These are phyloP conservation scores for Cryptotis parvus DNA, from an alignment of 2,113 vertebrate species.

Conservation along the genomic window DNA sequence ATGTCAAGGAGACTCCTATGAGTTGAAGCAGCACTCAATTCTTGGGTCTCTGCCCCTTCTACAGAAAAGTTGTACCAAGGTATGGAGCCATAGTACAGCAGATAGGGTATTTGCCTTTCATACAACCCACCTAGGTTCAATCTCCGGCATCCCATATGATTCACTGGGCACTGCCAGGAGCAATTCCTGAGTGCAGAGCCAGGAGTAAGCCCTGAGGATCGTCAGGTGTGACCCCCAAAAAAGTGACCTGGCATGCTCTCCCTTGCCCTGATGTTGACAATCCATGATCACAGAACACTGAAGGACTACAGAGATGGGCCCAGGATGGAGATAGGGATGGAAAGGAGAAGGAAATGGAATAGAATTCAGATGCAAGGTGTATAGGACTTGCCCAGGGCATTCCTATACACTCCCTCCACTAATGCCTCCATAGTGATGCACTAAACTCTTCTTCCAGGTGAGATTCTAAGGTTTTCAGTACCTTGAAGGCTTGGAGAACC, in stretches of 20 bases:
- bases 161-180: no score
- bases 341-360: not conserved
- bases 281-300: not conserved
- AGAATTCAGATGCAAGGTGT: not conserved
- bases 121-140: no score
- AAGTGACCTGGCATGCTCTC: not conserved
- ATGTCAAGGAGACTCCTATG: not conserved
- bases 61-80: not conserved
- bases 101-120: no score
- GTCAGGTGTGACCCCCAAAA: no score
- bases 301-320: not conserved
- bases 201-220: no score
- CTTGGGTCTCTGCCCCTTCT: not conserved
- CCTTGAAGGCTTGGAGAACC: not conserved
- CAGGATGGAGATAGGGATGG: not conserved
- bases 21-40: not conserved
- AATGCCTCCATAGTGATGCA: not conserved
- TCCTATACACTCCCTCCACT: not conserved
- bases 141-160: no score
- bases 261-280: not conserved
- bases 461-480: not conserved
- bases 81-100: no score
- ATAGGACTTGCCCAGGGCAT: not conserved
- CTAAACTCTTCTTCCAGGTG: not conserved
- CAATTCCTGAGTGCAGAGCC: no score